Evolutionary conservation across 2,113 vertebrate species (phyloP), one percentile per base, ranked within the genome.

Genomic region (Colossoma macropomum): DNA sequence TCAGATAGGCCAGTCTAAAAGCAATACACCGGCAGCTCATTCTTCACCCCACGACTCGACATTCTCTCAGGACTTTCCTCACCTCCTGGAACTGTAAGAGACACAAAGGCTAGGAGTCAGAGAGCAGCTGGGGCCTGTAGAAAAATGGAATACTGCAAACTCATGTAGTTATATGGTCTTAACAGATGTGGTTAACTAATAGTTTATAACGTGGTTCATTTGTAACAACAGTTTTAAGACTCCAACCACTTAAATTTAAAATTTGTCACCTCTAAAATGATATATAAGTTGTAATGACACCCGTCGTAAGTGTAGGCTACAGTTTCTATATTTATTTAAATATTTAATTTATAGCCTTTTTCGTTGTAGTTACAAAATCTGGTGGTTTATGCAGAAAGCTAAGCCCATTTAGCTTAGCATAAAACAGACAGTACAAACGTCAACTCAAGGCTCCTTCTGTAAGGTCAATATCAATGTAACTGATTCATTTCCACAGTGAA

Each of bases 11-110:
- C 93, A 94, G 95, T 96, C 97, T 97, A 98, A 93, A 93, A 93
- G 94, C 95, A 95, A 95, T 95, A 95, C 95, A 95, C 91, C 94
- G 95, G 96, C 97, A 97, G 96, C 95, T 96, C 97, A 98, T 98
- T 95, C 96, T 97, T 96, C 97, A 95, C 93, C 95, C 95, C 93
- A 92, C 94, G 94, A 94, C 85, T 95, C 97, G 94, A 97, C 97
- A 99, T 99, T 96, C 97, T 99, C 94, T 85, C 92, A 89, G 86
- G 90, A 90, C 92, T 91, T 86, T 83, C 75, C 85, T 85, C 69
- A 79, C 87, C 88, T 90, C 88, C 93, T 92, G 89, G 75, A 86
- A 82, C 45, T 52, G 78, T 65, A 71, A 65, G n/a, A 84, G 65
- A 81, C 21, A 82, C 41, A 83, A 59, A 74, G 74, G 41, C 16